These are phyloP conservation scores for Diploptera punctata DNA, from an alignment of 2,888 invertebrate species.

Conservation along the genomic window DNA sequence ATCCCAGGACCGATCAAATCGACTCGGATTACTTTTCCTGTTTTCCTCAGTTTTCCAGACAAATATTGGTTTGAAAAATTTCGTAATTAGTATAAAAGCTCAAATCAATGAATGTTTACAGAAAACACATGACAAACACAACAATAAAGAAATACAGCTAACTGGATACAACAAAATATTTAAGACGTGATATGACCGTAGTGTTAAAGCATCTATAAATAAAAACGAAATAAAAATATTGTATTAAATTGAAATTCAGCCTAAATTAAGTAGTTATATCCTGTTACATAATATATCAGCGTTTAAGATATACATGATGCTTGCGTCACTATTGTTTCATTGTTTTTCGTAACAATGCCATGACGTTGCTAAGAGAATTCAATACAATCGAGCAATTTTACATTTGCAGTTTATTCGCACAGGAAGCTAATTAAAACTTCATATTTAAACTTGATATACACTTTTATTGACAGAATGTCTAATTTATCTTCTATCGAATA, in stretches of 20 bases:
- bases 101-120: not conserved
- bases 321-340: not conserved
- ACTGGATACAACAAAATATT: not conserved
- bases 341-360: not conserved
- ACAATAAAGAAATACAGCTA: not conserved
- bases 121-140: no score
- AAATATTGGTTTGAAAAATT: not conserved
- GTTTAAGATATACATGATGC: no score
- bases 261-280: not conserved
- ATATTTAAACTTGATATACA: not conserved
- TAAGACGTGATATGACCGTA: no score
- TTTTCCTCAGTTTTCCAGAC: not conserved
- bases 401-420: no score
- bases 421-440: no score
- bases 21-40: not conserved
- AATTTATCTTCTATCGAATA: not conserved
- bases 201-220: no score
- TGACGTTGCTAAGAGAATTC: not conserved
- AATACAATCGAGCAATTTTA: not conserved
- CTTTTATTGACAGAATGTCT: not conserved
- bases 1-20: not conserved
- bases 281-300: not conserved
- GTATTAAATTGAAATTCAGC: not conserved
- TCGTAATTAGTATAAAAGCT: not conserved
- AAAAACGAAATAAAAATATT: not conserved